Percentiles rank a stretch among this genome's conserved stretches.
Evolutionary conservation across 1,140 invertebrate genomes (phyloP).

Genomic region (Pseudomyrmex concolor): DNA sequence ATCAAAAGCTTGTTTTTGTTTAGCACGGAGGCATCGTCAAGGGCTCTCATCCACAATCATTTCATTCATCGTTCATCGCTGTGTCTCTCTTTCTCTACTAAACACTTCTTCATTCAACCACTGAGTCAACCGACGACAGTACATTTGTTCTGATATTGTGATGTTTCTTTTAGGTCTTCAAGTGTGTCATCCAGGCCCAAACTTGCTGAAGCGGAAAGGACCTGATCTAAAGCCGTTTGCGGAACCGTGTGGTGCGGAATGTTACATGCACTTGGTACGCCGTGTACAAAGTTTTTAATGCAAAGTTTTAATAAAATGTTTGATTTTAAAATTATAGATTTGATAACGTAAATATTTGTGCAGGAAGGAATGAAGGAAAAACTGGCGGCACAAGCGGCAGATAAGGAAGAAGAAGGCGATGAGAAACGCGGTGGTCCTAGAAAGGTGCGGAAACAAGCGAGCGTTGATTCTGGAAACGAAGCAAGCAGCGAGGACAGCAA

Average conservation of each 20-base stretch:
- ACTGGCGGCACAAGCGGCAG: slow-evolving; percentile 88
- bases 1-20: slow-evolving; percentile 73
- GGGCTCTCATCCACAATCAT: slow-evolving; percentile 77
- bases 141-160: slow-evolving; percentile 22
- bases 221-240: slow-evolving; percentile 94
- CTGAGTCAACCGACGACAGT: slow-evolving; percentile 24
- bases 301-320: not conserved
- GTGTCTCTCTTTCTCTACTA: slow-evolving; percentile 58
- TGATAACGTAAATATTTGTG: not conserved
- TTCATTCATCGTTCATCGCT: slow-evolving; percentile 74
- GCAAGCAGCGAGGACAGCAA: slow-evolving; percentile 97
- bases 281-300: too few species aligned
- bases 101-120: slow-evolving; percentile 57
- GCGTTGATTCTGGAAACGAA: slow-evolving; percentile 95
- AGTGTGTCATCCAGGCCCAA: slow-evolving; percentile 96
- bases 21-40: slow-evolving; percentile 76
- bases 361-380: slow-evolving; percentile 94
- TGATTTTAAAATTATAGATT: not conserved
- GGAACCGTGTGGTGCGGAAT: slow-evolving; percentile 94
- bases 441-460: slow-evolving; percentile 88
- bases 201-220: slow-evolving; percentile 94
- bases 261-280: slow-evolving; percentile 93
- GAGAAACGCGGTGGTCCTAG: slow-evolving; percentile 85
- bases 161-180: slow-evolving; percentile 87
- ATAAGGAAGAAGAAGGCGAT: slow-evolving; percentile 86